Conservation (phyloP, 2,888 invertebrate genomes). For the Caenorhabditis sp. region DNA sequence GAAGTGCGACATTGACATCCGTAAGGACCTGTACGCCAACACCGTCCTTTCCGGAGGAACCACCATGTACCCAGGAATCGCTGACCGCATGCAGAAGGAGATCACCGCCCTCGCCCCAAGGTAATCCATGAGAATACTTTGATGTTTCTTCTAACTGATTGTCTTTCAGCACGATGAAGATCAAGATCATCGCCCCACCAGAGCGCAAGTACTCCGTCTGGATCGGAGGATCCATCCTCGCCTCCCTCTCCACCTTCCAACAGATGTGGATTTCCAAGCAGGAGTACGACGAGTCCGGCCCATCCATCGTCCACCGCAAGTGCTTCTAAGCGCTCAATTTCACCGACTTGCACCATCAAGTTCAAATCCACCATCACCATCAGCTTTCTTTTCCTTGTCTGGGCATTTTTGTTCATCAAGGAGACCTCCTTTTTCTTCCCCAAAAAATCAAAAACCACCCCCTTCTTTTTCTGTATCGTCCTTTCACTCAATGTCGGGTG, state of each 20-base stretch:
- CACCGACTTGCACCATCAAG: constrained; percentile 30
- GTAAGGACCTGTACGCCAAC: constrained; percentile 90
- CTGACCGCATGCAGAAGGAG: constrained; percentile 97
- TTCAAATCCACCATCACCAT: constrained; percentile 40
- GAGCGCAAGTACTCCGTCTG: constrained; percentile 97
- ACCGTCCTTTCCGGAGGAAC: constrained; percentile 79
- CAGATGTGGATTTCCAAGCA: constrained; percentile 88
- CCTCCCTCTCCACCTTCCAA: constrained; percentile 90
- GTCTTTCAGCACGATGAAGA: constrained; percentile 82
- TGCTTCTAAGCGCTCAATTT: constrained; percentile 65
- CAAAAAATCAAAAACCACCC: constrained; percentile 52
- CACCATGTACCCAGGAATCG: constrained; percentile 97
- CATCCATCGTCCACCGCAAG: constrained; percentile 73
- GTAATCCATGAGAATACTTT: constrained; percentile 82
- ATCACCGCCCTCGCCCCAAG: constrained; percentile 80
- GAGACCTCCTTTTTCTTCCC: constrained; percentile 6
- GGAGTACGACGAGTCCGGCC: constrained; percentile 86
- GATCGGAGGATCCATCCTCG: constrained; percentile 97
- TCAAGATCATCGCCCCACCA: constrained; percentile 82
- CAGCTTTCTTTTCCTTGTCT: constrained; percentile 43
- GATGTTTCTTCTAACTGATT: background rate
- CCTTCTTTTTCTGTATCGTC: constrained; percentile 18
- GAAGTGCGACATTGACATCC: constrained; percentile 93
- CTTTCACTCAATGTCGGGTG: constrained; percentile 48
- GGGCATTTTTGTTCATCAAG: constrained; percentile 26